phyloP scores from a whole-genome alignment of 1,140 invertebrate species.

The Lasioglossum albipes region DNA sequence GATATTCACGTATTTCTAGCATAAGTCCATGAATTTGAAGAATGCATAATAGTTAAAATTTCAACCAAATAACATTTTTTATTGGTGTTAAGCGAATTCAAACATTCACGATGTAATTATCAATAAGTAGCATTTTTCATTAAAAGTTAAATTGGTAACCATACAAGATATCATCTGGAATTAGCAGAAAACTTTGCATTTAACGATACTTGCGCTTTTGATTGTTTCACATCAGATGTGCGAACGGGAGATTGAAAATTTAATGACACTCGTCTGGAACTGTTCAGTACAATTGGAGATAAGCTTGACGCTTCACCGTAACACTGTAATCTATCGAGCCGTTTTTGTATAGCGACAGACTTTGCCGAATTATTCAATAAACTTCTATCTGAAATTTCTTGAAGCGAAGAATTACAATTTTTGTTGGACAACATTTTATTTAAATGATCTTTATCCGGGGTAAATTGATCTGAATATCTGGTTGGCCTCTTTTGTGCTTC shows the following conservation, averaged over 20 bases:
- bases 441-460: constrained; percentile 25
- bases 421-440: constrained; percentile 1
- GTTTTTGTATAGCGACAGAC: constrained; percentile 57
- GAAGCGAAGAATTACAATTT: background rate
- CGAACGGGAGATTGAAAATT: constrained; percentile 63
- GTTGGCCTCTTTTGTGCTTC: constrained; percentile 70
- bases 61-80: too few relatives aligned
- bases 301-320: constrained; percentile 70
- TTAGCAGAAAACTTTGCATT: background rate
- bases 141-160: background rate
- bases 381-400: background rate
- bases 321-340: constrained; percentile 68
- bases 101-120: too few relatives aligned
- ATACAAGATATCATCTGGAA: background rate
- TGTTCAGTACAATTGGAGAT: constrained; percentile 66
- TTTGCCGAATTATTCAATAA: constrained; percentile 8
- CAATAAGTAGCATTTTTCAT: background rate
- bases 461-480: constrained; percentile 41
- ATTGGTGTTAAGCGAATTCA: too few relatives aligned
- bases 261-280: constrained; percentile 60
- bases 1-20: too few relatives aligned
- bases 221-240: background rate
- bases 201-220: background rate
- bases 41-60: too few relatives aligned
- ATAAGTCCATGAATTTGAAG: too few relatives aligned